These are phyloP conservation scores for Phalacrocorax aristotelis DNA, from an alignment of 2,113 vertebrate genomes.

Conservation along the genomic window DNA sequence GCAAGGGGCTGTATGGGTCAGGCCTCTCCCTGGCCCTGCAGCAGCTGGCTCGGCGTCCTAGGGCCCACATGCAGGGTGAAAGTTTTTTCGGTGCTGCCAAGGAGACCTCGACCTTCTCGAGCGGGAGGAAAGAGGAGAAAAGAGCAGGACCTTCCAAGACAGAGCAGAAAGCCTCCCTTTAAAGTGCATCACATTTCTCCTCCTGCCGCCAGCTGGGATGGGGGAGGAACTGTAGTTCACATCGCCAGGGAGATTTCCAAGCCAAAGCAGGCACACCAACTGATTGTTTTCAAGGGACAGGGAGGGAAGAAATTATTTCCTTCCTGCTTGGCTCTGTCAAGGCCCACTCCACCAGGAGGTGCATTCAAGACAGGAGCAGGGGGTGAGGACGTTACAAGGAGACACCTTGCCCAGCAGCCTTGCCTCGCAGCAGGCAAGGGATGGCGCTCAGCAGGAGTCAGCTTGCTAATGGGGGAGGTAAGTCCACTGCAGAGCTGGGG, in stretches of 20 bases:
- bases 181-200: conserved; percentile 36
- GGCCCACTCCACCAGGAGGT: not conserved
- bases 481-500: not conserved
- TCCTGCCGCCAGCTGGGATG: not conserved
- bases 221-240: not conserved
- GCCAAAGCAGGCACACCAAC: not conserved
- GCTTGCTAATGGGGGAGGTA: not conserved
- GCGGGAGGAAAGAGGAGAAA: not conserved
- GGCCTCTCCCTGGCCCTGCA: not conserved
- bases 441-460: not conserved
- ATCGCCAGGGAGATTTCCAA: conserved; percentile 51
- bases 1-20: not conserved
- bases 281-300: not conserved
- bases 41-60: not conserved
- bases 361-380: not conserved
- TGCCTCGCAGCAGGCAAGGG: accelerated
- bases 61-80: not conserved
- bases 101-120: not conserved
- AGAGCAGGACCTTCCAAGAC: not conserved
- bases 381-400: not conserved
- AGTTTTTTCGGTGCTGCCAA: not conserved
- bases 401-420: not conserved
- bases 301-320: not conserved
- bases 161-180: conserved; percentile 5
- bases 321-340: not conserved